phyloP scores from a whole-genome alignment of 1,140 invertebrate species.

The Drosophila triauraria region DNA sequence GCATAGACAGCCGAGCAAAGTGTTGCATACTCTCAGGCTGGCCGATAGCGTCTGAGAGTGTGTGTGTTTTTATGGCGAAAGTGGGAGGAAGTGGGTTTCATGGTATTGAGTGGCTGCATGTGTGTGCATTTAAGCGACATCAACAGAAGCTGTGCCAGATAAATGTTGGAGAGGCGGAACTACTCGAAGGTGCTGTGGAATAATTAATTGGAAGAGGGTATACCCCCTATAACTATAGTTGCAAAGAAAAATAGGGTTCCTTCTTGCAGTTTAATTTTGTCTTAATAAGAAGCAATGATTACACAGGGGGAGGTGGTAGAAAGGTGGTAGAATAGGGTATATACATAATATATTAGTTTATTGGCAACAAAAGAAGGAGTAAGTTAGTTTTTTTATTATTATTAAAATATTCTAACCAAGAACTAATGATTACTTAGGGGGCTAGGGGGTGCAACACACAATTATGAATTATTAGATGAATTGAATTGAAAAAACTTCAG shows the following conservation, averaged over 20 bases:
- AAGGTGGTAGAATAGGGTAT: background rate
- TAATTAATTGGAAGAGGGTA: background rate
- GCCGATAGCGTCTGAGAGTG: conserved; percentile 12
- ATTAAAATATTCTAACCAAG: background rate
- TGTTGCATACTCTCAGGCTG: conserved; percentile 59
- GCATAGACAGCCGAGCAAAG: conserved; percentile 44
- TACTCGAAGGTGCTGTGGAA: background rate
- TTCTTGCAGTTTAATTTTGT: background rate
- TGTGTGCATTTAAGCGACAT: conserved; percentile 26
- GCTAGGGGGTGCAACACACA: too few species aligned
- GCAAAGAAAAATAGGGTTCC: background rate
- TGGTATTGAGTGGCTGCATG: conserved; percentile 31
- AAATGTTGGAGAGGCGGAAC: background rate
- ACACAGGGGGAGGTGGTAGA: background rate
- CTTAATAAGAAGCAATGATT: background rate
- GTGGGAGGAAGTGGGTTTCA: background rate
- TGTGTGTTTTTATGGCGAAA: background rate
- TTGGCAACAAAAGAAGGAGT: background rate
- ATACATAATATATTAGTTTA: background rate
- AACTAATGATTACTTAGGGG: background rate
- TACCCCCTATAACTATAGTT: too few species aligned
- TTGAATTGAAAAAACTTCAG: too few species aligned
- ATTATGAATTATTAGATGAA: too few species aligned
- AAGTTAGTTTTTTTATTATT: background rate
- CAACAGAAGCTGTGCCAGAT: conserved; percentile 30